These are phyloP conservation scores for Petrocephalus zakoni DNA, from an alignment of 2,113 vertebrate species.

Conservation along the genomic window DNA sequence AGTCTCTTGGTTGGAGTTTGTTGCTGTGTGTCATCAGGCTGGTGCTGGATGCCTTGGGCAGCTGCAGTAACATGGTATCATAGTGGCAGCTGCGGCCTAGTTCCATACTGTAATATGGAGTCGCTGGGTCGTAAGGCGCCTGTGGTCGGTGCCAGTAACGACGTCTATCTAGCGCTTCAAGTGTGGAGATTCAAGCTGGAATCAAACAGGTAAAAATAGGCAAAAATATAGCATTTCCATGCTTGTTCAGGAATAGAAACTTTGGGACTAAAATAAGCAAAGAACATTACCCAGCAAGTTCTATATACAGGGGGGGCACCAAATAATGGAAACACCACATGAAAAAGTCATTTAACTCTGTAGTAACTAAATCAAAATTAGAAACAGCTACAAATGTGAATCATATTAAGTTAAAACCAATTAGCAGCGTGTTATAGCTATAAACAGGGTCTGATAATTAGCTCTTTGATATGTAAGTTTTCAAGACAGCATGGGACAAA, in stretches of 20 bases:
- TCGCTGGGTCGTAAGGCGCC: background rate
- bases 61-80: background rate
- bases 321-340: background rate
- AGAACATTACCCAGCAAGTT: constrained; percentile 8
- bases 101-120: background rate
- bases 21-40: background rate
- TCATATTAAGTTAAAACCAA: background rate
- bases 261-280: background rate
- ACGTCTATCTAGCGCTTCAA: background rate
- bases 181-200: background rate
- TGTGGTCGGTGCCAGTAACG: background rate
- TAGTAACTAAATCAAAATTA: background rate
- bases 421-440: background rate
- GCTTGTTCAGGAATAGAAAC: background rate
- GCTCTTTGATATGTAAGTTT: background rate
- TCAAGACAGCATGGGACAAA: background rate
- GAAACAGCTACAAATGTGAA: background rate
- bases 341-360: background rate
- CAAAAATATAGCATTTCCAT: background rate
- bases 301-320: background rate
- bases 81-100: background rate
- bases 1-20: background rate
- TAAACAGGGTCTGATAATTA: background rate
- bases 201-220: background rate
- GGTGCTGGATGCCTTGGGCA: background rate